Evolutionary conservation across 2,888 invertebrate genomes (phyloP), one percentile per base, ranked within the genome.

Genomic region (Molorchus minor): DNA sequence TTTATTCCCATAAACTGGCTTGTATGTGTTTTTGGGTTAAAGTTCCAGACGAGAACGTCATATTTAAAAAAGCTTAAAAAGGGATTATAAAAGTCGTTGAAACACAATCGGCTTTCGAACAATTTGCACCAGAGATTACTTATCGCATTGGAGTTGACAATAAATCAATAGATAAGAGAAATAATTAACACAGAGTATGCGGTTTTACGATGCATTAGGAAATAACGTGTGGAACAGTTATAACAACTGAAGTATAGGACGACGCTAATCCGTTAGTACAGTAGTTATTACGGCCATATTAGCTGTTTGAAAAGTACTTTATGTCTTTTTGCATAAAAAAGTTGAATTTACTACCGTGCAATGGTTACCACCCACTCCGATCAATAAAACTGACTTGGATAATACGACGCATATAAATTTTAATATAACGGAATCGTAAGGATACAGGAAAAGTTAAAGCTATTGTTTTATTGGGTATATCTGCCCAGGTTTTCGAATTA

Each of bases 351-450:
- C n/a, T n/a, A 40, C 4, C 20, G 19, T 19, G 19, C 10, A n/a
- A 17, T 10, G 5, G 2, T 19, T 19, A 19, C 40, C 40, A 40
- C 40, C 19, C 20, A 40, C 40, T 20, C 10, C n/a, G 19, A n/a
- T 17, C 40, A 40, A 40, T 40, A 40, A 40, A 40, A 8, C 17
- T 25, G 13, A 12, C 13, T 45, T 30, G n/a, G 1, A 29, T 45
- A 15, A 45, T 29, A 30, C 30, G 30, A 25, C 15, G 45, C 30
- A 30, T 30, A 16, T 29, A 45, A 45, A 45, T 30, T 45, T 16
- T 25, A 16, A 16, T 45, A 16, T 45, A n/a, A 13, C 45, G 16
- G 45, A 29, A 29, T 21, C 12, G n/a, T n/a, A n/a, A n/a, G n/a
- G n/a, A n/a, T n/a, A n/a, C n/a, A n/a, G n/a, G n/a, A n/a, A n/a